A percentile compares a stretch with the other conserved stretches of the same genome.
Evolutionary conservation across 2,888 invertebrate species (phyloP).

Genomic region (Pollenia griseotomentosa): DNA sequence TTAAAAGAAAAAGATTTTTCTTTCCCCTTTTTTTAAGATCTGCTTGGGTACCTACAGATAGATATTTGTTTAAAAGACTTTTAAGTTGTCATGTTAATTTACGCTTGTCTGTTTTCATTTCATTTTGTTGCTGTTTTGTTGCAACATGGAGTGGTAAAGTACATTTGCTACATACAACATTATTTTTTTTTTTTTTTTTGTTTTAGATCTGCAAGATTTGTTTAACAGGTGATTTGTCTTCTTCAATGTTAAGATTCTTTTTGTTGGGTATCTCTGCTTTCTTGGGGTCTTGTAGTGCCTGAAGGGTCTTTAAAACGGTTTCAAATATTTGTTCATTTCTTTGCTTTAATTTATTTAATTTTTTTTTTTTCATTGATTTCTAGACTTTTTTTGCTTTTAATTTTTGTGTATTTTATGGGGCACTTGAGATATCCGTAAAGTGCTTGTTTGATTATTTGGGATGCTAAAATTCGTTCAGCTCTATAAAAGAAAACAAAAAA

Average conservation of each 20-base stretch:
- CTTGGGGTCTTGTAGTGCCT: conserved; percentile 16
- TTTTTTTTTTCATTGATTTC: conserved; percentile 53
- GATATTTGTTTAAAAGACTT: conserved; percentile 20
- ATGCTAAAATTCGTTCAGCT: conserved; percentile 65
- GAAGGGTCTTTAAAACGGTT: conserved; percentile 59
- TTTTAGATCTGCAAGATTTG: conserved; percentile 32
- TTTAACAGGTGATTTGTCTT: conserved; percentile 72
- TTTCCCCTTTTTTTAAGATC: not conserved
- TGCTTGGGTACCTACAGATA: not conserved
- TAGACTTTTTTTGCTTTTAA: not conserved
- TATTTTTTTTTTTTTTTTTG: not conserved
- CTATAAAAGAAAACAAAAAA: conserved; percentile 18
- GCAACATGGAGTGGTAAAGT: conserved; percentile 23
- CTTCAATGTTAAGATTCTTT: conserved; percentile 34
- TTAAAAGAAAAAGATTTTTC: not conserved
- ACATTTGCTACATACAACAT: conserved; percentile 41
- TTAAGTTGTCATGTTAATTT: conserved; percentile 69
- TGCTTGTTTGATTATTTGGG: conserved; percentile 10
- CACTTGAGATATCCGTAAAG: conserved; percentile 22
- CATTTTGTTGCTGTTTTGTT: not conserved
- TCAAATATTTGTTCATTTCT: conserved; percentile 40
- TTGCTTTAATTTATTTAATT: conserved; percentile 56
- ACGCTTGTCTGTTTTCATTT: conserved; percentile 67
- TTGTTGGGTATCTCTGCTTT: not conserved
- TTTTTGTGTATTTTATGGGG: conserved; percentile 31